Evolutionary conservation across 2,113 vertebrate species (phyloP).

Genomic region (Carollia perspicillata): DNA sequence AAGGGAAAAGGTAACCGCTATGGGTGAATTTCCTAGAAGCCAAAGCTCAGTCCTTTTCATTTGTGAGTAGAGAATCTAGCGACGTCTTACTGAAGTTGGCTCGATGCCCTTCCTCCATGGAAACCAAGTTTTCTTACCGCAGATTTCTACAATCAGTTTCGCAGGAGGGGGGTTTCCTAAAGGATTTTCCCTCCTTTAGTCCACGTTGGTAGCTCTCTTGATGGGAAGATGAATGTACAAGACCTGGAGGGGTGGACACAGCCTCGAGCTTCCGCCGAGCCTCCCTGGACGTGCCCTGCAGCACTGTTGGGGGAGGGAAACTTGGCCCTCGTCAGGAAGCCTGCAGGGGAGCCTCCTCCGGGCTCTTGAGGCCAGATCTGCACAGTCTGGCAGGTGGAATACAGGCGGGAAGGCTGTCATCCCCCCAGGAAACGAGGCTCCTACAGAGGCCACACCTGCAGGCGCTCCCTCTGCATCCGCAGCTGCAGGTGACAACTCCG

Average conservation of each 20-base stretch:
- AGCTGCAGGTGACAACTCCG: neutral
- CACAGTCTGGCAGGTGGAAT: neutral
- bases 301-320: neutral
- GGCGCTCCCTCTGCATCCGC: neutral
- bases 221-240: neutral
- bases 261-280: fast-evolving
- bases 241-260: no score
- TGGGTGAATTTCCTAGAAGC: neutral
- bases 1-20: neutral
- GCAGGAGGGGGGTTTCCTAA: neutral
- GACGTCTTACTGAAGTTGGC: neutral
- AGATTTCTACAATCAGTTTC: neutral
- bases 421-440: neutral
- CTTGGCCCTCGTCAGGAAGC: neutral
- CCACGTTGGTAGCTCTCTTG: neutral
- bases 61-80: neutral
- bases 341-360: neutral
- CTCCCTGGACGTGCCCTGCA: neutral
- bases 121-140: neutral
- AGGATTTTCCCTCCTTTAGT: neutral
- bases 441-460: neutral
- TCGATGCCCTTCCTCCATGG: neutral
- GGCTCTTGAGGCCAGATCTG: neutral
- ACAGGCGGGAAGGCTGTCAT: neutral
- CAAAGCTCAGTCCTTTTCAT: neutral